Conservation (phyloP, 2,113 vertebrate genomes). For the Panthera leo region DNA sequence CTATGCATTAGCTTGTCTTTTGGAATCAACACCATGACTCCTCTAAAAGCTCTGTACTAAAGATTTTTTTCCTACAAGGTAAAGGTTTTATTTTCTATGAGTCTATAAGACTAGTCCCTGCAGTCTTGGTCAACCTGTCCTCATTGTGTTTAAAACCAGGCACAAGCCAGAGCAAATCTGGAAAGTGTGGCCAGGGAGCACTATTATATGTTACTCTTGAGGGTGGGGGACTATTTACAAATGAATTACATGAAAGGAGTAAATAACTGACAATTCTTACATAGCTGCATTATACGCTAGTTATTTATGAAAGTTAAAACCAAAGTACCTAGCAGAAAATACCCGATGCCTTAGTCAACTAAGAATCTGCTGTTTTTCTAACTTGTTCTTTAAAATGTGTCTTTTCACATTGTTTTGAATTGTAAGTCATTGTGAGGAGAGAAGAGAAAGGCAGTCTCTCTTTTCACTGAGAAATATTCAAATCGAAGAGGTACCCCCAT, state of each 20-base stretch:
- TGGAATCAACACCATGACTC: not conserved
- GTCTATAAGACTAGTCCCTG: not conserved
- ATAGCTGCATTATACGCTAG: not conserved
- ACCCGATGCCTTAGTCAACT: not conserved
- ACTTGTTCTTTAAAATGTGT: not conserved
- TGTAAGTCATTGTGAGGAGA: not conserved
- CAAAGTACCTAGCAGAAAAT: conserved; percentile 3
- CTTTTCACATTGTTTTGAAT: conserved; percentile 10
- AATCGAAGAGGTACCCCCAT: not conserved
- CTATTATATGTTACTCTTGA: not conserved
- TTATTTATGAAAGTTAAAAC: not conserved
- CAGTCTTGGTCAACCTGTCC: not conserved
- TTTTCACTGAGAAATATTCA: not conserved
- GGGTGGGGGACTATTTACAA: not conserved
- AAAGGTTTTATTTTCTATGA: conserved; percentile 8
- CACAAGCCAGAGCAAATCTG: not conserved
- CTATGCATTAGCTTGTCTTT: not conserved
- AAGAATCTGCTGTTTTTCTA: not conserved
- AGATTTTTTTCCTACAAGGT: not conserved
- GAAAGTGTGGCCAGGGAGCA: not conserved
- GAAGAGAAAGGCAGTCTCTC: not conserved
- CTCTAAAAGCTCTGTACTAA: not conserved
- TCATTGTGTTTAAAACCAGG: not conserved
- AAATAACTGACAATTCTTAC: not conserved
- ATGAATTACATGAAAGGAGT: not conserved